Base-by-base conservation (phyloP, 2,797 vertebrate genomes). In the Hipposideros larvatus region DNA sequence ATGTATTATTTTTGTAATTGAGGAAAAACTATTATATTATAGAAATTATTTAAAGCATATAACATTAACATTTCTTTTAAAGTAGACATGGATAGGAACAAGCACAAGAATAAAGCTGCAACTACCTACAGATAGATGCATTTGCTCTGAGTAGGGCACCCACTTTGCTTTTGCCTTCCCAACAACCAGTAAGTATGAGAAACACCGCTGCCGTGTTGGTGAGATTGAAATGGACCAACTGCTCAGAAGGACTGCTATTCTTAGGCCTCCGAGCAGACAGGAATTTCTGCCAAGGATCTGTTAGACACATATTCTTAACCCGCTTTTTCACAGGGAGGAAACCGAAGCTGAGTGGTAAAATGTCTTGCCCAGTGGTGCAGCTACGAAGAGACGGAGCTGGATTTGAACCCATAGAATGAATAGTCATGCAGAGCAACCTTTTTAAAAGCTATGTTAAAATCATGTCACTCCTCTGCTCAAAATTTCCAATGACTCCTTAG, bases 161-260 rank as follows among this genome's bases (percentile, higher is more conserved):
- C 1, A 3, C 48, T 55, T 6, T 7, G 78, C 78, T 53, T 55
- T 24, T 2, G 3, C 46, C 48, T 31, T 71, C 66, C 15, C 22
- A 1, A 53, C 73, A 78, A n/a, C 61, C 28, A 7, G 70, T 0
- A 8, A 55, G 79, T 10, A 4, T 14, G 88, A 89, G 87, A 77
- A 75, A 46, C 15, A 4, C 70, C 43, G 24, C 77, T 37, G 0
- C 24, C 0, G 28, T 51, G 77, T 24, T 57, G 61, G 4, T 1
- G 63, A 83, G 74, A 68, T 8, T 16, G 73, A 87, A 87, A 53
- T 46, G 31, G 82, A 82, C 92, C 96, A 91, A 61, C 85, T 91
- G 95, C 97, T 97, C 92, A 34, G 86, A 90, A 87, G 78, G 70
- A 53, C 59, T 83, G 96, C 94, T 98, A 97, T 97, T 98, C 97